Conservation (phyloP, 1,140 invertebrate genomes). For the Paralvinella palmiformis region DNA sequence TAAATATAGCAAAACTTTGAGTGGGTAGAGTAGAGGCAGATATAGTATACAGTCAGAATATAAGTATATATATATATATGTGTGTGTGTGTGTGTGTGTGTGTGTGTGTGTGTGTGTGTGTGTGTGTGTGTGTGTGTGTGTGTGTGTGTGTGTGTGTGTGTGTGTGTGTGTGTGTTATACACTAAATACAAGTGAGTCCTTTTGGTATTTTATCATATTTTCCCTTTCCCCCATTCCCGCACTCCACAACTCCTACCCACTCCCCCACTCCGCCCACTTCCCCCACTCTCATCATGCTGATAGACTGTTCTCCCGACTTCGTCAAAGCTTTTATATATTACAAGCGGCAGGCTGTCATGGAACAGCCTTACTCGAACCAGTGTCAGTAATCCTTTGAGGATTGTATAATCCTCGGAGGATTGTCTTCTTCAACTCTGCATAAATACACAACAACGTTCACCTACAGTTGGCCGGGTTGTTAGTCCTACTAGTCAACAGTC, state of each 20-base stretch:
- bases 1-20: too few species aligned
- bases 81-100: not conserved
- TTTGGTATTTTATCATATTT: not conserved
- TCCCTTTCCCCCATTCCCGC: not conserved
- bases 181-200: not conserved
- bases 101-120: constrained; percentile 1
- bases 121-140: not conserved
- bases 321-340: too few species aligned
- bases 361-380: too few species aligned
- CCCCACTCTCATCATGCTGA: too few species aligned
- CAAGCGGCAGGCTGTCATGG: too few species aligned
- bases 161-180: not conserved
- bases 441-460: too few species aligned
- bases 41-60: not conserved
- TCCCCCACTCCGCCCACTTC: not conserved
- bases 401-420: too few species aligned
- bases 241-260: not conserved
- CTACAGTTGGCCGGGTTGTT: too few species aligned
- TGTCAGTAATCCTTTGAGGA: too few species aligned
- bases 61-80: not conserved
- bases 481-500: too few species aligned
- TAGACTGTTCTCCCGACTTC: too few species aligned
- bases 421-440: too few species aligned
- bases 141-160: not conserved
- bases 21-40: not conserved